A percentile compares a stretch with the other conserved stretches of the same genome.
phyloP scores from a whole-genome alignment of 2,797 vertebrate genomes.

The Gymnopithys bicolor region DNA sequence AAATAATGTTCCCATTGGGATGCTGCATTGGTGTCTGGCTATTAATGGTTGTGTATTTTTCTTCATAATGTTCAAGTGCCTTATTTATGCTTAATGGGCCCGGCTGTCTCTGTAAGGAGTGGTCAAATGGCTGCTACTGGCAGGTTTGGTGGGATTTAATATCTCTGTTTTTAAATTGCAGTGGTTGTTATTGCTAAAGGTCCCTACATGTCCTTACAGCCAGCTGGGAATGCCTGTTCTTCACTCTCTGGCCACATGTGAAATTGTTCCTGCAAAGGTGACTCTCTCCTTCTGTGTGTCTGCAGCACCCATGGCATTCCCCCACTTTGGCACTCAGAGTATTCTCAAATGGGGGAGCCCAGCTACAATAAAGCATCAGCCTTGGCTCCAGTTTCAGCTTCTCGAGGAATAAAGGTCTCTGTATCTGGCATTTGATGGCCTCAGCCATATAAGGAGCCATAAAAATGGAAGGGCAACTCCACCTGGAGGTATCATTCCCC shows the following conservation, averaged over 20 bases:
- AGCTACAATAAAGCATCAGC: not conserved
- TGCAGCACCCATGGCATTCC: not conserved
- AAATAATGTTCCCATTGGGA: not conserved
- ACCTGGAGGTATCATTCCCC: not conserved
- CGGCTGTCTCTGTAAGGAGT: not conserved
- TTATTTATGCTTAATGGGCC: not conserved
- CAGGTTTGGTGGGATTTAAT: not conserved
- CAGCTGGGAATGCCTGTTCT: not conserved
- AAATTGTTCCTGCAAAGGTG: not conserved
- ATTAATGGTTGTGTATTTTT: not conserved
- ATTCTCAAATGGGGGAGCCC: rapidly evolving
- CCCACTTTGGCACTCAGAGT: rapidly evolving
- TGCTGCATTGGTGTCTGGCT: not conserved
- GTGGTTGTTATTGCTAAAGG: not conserved
- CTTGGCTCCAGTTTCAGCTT: not conserved
- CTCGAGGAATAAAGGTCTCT: not conserved
- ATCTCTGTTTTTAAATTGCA: not conserved
- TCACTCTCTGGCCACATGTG: rapidly evolving
- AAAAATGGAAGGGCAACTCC: not conserved
- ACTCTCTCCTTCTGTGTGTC: rapidly evolving
- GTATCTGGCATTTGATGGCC: not conserved
- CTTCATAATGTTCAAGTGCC: not conserved
- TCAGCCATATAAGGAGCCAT: not conserved
- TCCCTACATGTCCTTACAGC: not conserved
- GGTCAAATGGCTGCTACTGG: not conserved